Conservation (phyloP, 2,797 vertebrate species). For the Sebastes jordani region DNA sequence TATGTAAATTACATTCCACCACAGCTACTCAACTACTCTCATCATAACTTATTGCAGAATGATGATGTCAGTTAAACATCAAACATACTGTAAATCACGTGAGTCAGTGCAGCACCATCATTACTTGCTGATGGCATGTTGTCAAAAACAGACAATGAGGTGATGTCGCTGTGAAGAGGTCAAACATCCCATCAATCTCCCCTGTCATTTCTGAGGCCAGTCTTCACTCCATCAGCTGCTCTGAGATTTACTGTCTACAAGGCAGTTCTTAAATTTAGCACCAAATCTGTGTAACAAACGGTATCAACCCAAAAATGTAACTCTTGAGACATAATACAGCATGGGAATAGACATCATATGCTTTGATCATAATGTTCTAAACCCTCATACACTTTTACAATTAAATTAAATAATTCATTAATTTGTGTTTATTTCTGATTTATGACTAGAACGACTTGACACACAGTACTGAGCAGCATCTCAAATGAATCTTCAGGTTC, state of each 20-base stretch:
- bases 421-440: no score
- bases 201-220: conserved; percentile 25
- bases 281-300: no score
- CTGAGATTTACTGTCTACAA: neutral
- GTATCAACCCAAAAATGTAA: no score
- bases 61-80: neutral
- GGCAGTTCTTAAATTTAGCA: neutral
- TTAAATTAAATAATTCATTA: no score
- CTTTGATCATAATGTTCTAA: no score
- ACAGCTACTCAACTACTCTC: no score
- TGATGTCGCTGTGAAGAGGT: conserved; percentile 16
- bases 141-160: conserved; percentile 9
- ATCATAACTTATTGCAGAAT: neutral
- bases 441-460: no score
- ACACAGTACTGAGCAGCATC: no score
- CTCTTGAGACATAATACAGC: no score
- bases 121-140: conserved; percentile 14
- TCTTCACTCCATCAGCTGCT: conserved; percentile 9
- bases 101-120: conserved; percentile 13
- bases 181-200: conserved; percentile 15
- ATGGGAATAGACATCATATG: no score
- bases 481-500: no score
- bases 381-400: no score
- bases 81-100: neutral
- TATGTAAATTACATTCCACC: neutral